Evolutionary conservation across 2,888 invertebrate genomes (phyloP), one percentile per base, ranked within the genome.

Genomic region (Zygothrica quintamaculata): DNA sequence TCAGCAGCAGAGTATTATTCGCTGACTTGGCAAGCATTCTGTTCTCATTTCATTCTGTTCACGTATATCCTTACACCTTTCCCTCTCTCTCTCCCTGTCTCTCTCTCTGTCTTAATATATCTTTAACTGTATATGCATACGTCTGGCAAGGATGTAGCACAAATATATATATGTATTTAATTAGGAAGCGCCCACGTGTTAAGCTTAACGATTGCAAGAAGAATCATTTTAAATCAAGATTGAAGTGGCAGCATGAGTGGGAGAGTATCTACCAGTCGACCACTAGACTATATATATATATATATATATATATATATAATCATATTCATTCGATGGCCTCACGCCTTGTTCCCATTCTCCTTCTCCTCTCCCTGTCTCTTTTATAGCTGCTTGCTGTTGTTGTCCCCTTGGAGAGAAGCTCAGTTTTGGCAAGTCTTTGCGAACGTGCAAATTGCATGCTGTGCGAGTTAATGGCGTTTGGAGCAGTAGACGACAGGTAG

Each of bases 391-490:
- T n/a, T n/a, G n/a, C n/a, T n/a, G n/a, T n/a, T n/a, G n/a, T n/a
- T n/a, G n/a, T n/a, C 40, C 37, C 59, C 62, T 46, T 31, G 65
- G 66, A 75, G 82, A 69, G 53, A 52, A 78, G 76, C 73, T 67
- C 70, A 75, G 70, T 78, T 78, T 78, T 78, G 82, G 78, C 82
- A 81, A 81, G 82, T 73, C 76, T 81, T 78, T 81, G 55, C 64
- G 64, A 78, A 75, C 78, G 82, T 78, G 82, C 70, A 81, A 78
- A 78, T 78, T 78, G 78, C 78, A 75, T 81, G 78, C 82, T 78
- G 82, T 78, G 82, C 76, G 53, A 81, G 74, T 82, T 82, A 79
- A 82, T 79, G 77, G 64, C 69, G 61, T 65, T 78, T 69, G 61
- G 52, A 46, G 37, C 29, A 22, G 64, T 18, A 62, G 62, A 51